Evolutionary conservation across 1,140 invertebrate genomes (phyloP).

Genomic region (Pachyrhynchus sulphureomaculatus): DNA sequence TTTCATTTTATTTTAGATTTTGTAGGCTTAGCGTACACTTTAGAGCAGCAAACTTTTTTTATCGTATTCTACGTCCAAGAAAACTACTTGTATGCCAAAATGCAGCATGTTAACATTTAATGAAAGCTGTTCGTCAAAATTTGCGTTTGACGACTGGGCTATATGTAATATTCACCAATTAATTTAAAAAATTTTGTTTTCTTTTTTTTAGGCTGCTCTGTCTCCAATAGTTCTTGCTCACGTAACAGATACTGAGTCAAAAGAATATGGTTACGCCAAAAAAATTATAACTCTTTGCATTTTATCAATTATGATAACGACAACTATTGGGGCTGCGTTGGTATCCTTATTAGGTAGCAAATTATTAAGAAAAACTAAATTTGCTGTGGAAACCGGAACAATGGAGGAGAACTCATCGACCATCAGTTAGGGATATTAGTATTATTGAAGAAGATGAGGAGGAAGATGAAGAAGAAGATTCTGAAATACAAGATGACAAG

Average conservation of each 20-base stretch:
- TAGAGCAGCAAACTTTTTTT: too few species aligned
- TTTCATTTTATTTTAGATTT: too few species aligned
- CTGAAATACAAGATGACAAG: neutral
- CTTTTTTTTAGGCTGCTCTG: constrained; percentile 68
- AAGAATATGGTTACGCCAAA: constrained; percentile 59
- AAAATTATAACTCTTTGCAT: constrained; percentile 73
- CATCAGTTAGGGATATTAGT: constrained; percentile 79
- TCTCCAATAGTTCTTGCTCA: constrained; percentile 76
- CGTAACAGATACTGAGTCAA: constrained; percentile 54
- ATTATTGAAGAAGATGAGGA: constrained; percentile 75
- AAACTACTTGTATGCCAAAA: too few species aligned
- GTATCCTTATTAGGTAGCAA: constrained; percentile 78
- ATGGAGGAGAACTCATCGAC: constrained; percentile 72
- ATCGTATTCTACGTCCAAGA: too few species aligned
- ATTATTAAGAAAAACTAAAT: constrained; percentile 69
- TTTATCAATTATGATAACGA: constrained; percentile 88
- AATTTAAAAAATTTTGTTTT: neutral
- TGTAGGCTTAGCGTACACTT: too few species aligned
- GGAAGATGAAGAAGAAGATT: constrained; percentile 57
- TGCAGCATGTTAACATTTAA: too few species aligned
- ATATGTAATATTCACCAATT: too few species aligned
- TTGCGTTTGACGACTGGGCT: too few species aligned
- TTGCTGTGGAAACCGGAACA: constrained; percentile 61
- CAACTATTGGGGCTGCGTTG: constrained; percentile 84
- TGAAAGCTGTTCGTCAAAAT: too few species aligned